Evolutionary conservation across 1,140 invertebrate species (phyloP), one percentile per base, ranked within the genome.

Genomic region (Zaprionus tsacasi): DNA sequence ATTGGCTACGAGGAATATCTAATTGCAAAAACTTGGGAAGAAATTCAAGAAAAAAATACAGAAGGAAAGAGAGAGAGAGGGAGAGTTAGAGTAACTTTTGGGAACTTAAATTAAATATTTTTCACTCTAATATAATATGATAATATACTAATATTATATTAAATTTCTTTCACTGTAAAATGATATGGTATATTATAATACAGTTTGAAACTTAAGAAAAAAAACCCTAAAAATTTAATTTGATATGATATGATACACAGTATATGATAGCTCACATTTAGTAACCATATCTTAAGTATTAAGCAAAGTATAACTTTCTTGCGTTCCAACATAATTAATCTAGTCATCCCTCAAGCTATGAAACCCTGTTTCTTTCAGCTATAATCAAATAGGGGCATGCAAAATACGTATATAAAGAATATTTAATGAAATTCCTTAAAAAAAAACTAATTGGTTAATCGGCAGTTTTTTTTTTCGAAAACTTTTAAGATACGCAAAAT

Each of bases 41-140:
- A 45, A 45, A 45, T 45, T 45, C 2, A n/a, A 45, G 2, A 8
- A n/a, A 10, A 8, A 15, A 1, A 45, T 3, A 15, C 6, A 15
- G n/a, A 8, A 6, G 0, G n/a, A 15, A 3, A 0, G 0, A 7
- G 0, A 15, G 38, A n/a, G 38, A n/a, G 0, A 40, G 38, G n/a
- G 5, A n/a, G 13, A 40, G 13, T 21, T 2, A 40, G 12, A 13
- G 38, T 0, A 6, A 12, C 8, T n/a, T 45, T 10, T 43, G 40
- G 40, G n/a, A 13, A 43, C n/a, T 15, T 43, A 0, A 7, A 13
- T 45, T 45, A 8, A 15, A 15, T 45, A 2, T 15, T 10, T 15
- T 45, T 45, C 40, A 15, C n/a, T 15, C 13, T 15, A 43, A 43
- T 43, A 30, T 6, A 3, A 5, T 21, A 21, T 21, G 1, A 21